Base-by-base conservation (phyloP, 1,140 invertebrate species). In the Drosophila willistoni region DNA sequence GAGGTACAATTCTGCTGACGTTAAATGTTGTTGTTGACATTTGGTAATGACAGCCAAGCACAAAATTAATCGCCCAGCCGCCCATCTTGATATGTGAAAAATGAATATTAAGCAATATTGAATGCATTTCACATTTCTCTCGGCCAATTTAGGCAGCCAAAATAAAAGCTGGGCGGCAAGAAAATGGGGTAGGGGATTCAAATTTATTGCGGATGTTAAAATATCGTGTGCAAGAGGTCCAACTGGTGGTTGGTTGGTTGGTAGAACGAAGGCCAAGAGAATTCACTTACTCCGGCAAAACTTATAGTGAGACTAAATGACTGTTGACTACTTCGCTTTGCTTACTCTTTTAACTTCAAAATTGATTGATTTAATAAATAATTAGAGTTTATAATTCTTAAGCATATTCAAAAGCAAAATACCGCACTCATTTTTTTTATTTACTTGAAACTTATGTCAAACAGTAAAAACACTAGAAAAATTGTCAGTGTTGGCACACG, bases 81-180 rank as follows among this genome's bases (percentile, higher is more conserved):
- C 7, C 44, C 33, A 59, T 36, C 73, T 86, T 83, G 87, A 51
- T 87, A 79, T 77, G 63, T 65, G 62, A 63, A 69, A 64, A 60
- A 70, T 63, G 41, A 61, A 70, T 51, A 69, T 66, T 77, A 60
- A 39, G 73, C 66, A 77, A 77, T 70, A 64, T 55, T 70, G 66
- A 77, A 60, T 41, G 73, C 39, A 13, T 63, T 19, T 47, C 14
- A 47, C 44, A 47, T 47, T 44, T 47, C 44, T 9, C 14, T 47
- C 17, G 44, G 7, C 14, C 44, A 47, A 47, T 47, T 51, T 51
- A 22, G 3, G 10, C 17, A n/a, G 17, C 44, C 12, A 39, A 39
- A 39, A 39, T 13, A 5, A 12, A 13, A 39, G 36, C 25, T 5
- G 6, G 29, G 29, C 5, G 36, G 12, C 3, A 13, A 39, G 12